phyloP scores from a whole-genome alignment of 2,113 vertebrate genomes.

The Myotis brandtii region DNA sequence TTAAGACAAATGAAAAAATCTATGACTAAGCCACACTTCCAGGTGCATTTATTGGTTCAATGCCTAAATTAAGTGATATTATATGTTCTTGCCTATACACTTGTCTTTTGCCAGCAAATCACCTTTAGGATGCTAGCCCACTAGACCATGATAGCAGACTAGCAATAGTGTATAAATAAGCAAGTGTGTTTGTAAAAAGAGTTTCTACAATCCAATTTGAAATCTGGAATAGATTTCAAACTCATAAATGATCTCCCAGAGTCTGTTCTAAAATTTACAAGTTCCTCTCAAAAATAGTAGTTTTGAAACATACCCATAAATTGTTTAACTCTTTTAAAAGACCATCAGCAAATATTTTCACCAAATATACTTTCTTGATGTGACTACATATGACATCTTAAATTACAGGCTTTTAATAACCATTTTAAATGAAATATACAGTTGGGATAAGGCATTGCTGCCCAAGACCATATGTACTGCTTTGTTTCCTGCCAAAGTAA shows the following conservation, averaged over 20 bases:
- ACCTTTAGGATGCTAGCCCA: not conserved
- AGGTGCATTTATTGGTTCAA: not conserved
- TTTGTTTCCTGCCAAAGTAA: constrained; percentile 34
- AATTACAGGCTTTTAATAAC: not conserved
- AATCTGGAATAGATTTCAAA: not conserved
- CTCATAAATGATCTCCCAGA: not conserved
- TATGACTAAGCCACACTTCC: not conserved
- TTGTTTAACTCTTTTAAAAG: not conserved
- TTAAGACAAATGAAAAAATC: not conserved
- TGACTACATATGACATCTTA: not conserved
- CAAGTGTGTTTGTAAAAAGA: not conserved
- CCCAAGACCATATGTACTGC: not conserved
- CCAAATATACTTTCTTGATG: not conserved
- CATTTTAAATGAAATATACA: not conserved
- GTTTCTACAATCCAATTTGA: not conserved
- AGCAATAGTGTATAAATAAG: not conserved
- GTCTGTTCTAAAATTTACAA: not conserved
- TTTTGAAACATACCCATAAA: not conserved
- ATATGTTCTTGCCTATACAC: not conserved
- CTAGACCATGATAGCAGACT: rapidly evolving
- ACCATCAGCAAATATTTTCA: not conserved
- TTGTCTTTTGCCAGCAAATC: not conserved
- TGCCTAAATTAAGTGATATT: not conserved
- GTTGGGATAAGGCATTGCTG: not conserved
- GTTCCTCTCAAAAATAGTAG: not conserved